Evolutionary conservation across 2,797 vertebrate genomes (phyloP), one percentile per base, ranked within the genome.

Genomic region (Pseudochaenichthys georgianus): DNA sequence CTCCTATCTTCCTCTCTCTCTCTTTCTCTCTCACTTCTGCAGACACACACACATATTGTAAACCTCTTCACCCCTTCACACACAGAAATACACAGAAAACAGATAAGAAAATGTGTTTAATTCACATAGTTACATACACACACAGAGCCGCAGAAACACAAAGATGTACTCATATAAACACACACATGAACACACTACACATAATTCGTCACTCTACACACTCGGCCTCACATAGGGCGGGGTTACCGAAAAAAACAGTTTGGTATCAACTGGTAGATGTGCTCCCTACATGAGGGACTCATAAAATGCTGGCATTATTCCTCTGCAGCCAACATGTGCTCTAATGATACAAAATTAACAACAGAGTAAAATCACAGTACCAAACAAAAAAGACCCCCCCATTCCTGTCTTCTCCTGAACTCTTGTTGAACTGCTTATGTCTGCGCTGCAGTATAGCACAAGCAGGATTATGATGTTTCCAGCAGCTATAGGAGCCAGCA

Each of bases 1-100:
- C 88, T 84, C 81, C 81, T 78, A 81, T 80, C 84, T 81, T 72
- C 75, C 77, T 69, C 82, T 63, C 72, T 66, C 84, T 81, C 72
- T 77, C 77, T 69, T 80, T 63, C 70, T 41, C 51, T 52, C 51
- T 13, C 21, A 13, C 23, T 28, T 38, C 31, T 55, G 10, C 64
- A 62, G 45, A 52, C 68, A 66, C 70, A 55, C 77, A 64, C 66
- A 68, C 59, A 38, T 38, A 38, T 38, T 38, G 34, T 38, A 38
- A 38, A 38, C 34, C 34, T 38, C 34, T 38, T 38, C 34, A 38
- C 34, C 34, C 34, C 34, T n/a, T 34, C 11, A 59, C 48, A 66
- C 64, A 75, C 48, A 78, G 60, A 77, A 62, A 80, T 65, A 77
- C 50, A 74, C 58, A 59, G 38, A 63, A 59, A 75, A 80, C 42